These are phyloP conservation scores for Zaprionus taronus DNA, from an alignment of 1,140 invertebrate genomes.

Conservation along the genomic window DNA sequence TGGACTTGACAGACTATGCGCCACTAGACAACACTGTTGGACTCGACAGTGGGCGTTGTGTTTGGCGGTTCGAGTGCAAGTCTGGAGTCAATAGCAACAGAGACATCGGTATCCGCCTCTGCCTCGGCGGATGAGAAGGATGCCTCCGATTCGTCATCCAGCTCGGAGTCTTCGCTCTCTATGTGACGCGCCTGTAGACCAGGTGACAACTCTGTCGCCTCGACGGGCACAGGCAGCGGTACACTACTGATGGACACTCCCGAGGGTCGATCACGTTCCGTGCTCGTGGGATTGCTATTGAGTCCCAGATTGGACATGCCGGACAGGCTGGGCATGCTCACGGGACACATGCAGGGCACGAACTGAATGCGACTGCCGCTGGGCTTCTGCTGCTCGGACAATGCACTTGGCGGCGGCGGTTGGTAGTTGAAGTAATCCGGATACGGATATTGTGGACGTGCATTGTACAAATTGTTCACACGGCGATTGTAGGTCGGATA, in stretches of 20 bases:
- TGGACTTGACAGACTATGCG: conserved; percentile 4
- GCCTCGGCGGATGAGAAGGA: not conserved
- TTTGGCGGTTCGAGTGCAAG: conserved; percentile 41
- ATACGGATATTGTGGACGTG: conserved; percentile 76
- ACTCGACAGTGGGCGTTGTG: conserved; percentile 49
- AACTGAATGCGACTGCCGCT: conserved; percentile 65
- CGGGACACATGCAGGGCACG: conserved; percentile 81
- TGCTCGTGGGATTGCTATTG: conserved; percentile 6
- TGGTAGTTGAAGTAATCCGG: conserved; percentile 80
- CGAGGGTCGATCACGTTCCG: conserved; percentile 33
- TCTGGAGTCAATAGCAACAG: not conserved
- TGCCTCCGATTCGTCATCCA: conserved; percentile 19
- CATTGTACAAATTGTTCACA: conserved; percentile 71
- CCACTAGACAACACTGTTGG: conserved; percentile 61
- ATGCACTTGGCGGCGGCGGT: conserved; percentile 29
- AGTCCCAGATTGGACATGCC: conserved; percentile 5
- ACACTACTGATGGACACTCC: conserved; percentile 26
- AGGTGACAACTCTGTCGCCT: not conserved
- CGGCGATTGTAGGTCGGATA: conserved; percentile 75
- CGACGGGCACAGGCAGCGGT: not conserved
- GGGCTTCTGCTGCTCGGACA: conserved; percentile 40
- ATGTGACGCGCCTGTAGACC: conserved; percentile 62
- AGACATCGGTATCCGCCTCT: conserved; percentile 11
- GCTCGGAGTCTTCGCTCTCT: conserved; percentile 45
- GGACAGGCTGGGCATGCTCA: conserved; percentile 60